phyloP scores from a whole-genome alignment of 2,113 vertebrate species.

The Camelus dromedarius region DNA sequence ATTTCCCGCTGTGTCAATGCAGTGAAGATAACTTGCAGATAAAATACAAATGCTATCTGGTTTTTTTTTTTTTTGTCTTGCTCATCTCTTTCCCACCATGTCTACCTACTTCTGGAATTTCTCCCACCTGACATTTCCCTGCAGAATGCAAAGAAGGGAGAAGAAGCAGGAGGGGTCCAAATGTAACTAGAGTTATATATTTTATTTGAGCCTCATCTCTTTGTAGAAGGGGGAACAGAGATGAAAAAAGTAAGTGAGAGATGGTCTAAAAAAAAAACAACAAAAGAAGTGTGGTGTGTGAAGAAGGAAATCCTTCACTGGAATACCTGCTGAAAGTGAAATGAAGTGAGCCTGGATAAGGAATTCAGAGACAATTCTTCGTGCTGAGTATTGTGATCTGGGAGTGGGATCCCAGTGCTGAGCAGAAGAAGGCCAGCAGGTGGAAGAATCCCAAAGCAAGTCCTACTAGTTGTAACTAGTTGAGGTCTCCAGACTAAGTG shows the following conservation, averaged over 20 bases:
- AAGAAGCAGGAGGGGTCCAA: constrained; percentile 22
- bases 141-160: constrained; percentile 13
- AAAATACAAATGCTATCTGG: not conserved
- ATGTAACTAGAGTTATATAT: constrained; percentile 27
- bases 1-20: not conserved
- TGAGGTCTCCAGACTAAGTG: not conserved
- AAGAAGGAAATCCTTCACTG: not conserved
- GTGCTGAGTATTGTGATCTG: not conserved
- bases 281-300: not conserved
- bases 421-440: not conserved
- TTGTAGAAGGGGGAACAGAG: constrained; percentile 17
- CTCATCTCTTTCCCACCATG: not conserved
- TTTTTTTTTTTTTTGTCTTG: constrained; percentile 28
- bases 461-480: not conserved
- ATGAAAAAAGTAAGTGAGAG: not conserved
- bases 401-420: not conserved
- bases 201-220: constrained; percentile 77
- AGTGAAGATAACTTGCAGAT: not conserved
- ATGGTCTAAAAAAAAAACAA: not conserved
- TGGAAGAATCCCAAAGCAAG: not conserved
- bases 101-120: not conserved
- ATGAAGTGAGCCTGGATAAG: not conserved
- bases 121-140: not conserved
- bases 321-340: not conserved
- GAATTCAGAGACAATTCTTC: not conserved